Percentiles rank a stretch among this genome's conserved stretches.
These are phyloP conservation scores for Diaperis boleti DNA, from an alignment of 2,888 invertebrate species.

Conservation along the genomic window DNA sequence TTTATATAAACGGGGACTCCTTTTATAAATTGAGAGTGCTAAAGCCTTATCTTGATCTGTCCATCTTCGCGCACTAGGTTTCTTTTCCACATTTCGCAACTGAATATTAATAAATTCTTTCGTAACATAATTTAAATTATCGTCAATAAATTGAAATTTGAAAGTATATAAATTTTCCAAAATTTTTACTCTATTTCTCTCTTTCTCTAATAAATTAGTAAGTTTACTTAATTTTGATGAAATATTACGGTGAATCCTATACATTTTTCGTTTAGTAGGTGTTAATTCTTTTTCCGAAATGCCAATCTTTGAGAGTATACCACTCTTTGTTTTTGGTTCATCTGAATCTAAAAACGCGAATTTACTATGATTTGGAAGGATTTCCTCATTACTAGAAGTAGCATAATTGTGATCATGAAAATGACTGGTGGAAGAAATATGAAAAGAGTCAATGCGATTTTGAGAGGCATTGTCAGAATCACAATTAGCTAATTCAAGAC, in stretches of 20 bases:
- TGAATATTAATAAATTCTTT: slow-evolving; percentile 11
- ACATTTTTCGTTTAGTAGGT: neutral
- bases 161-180: neutral
- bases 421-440: too few relatives aligned
- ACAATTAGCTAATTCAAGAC: too few relatives aligned
- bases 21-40: neutral
- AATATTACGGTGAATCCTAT: slow-evolving; percentile 17
- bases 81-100: neutral
- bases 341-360: too few relatives aligned
- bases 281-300: neutral
- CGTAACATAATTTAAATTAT: neutral
- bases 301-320: too few relatives aligned
- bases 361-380: too few relatives aligned
- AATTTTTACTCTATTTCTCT: too few relatives aligned
- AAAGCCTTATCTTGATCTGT: slow-evolving; percentile 12
- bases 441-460: too few relatives aligned
- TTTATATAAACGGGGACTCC: neutral
- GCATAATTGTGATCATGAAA: too few relatives aligned
- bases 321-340: too few relatives aligned
- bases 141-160: neutral
- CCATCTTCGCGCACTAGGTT: neutral
- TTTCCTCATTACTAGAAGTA: too few relatives aligned
- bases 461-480: too few relatives aligned
- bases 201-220: slow-evolving; percentile 12
- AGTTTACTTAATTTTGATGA: slow-evolving; percentile 12